phyloP scores from a whole-genome alignment of 2,888 invertebrate genomes.

The Auanema sp. region DNA sequence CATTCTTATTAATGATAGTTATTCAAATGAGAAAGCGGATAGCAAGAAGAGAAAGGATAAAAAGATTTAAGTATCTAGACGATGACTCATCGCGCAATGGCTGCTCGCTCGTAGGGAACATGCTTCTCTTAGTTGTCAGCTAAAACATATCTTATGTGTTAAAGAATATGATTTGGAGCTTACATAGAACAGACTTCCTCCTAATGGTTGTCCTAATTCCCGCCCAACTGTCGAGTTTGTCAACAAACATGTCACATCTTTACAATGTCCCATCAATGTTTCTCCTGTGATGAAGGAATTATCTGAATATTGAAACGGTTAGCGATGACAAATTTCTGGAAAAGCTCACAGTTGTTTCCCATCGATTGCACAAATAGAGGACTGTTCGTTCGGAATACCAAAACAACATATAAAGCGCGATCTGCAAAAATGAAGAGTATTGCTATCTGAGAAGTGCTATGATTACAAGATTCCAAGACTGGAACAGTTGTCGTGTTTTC shows the following conservation, averaged over 20 bases:
- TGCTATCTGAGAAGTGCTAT: neutral
- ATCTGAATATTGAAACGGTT: conserved; percentile 2
- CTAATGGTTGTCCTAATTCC: conserved; percentile 32
- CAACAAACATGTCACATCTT: conserved; percentile 32
- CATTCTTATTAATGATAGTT: too few relatives aligned
- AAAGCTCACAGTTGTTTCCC: too few relatives aligned
- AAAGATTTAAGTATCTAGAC: neutral
- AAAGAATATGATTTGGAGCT: neutral
- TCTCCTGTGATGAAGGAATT: conserved; percentile 20
- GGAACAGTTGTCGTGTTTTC: conserved; percentile 32
- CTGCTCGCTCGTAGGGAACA: neutral
- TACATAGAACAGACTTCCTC: conserved; percentile 39
- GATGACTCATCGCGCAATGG: neutral
- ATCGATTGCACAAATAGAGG: neutral
- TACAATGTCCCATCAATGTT: conserved; percentile 27
- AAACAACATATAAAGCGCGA: conserved; percentile 32
- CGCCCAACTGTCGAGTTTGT: conserved; percentile 24
- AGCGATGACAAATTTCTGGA: neutral
- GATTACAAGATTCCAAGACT: conserved; percentile 27
- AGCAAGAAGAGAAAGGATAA: too few relatives aligned
- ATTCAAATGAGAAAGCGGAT: too few relatives aligned
- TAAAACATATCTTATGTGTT: neutral
- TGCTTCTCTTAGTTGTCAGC: neutral
- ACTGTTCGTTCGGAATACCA: conserved; percentile 32
- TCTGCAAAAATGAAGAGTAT: conserved; percentile 21